Conservation (phyloP, 2,113 vertebrate genomes). For the Oncorhynchus kisutch region DNA sequence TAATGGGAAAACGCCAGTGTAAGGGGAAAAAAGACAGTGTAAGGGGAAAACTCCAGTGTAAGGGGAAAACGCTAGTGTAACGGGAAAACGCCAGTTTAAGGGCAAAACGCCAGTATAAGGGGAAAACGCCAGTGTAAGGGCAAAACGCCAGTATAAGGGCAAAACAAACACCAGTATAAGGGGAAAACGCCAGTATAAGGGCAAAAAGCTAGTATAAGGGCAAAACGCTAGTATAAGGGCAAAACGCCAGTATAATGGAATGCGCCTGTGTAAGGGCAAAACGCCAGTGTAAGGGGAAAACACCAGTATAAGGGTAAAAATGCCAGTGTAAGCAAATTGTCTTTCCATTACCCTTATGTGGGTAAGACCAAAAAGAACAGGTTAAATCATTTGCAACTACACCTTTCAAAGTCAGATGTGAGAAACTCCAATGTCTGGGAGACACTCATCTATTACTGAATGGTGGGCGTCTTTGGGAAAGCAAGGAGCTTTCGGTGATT, state of each 20-base stretch:
- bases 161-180: not conserved
- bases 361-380: not conserved
- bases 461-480: too few species aligned
- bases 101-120: not conserved
- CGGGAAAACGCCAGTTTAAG: too few species aligned
- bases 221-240: too few species aligned
- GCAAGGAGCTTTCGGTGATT: not conserved
- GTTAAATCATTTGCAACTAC: too few species aligned
- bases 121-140: not conserved
- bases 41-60: not conserved
- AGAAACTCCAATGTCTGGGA: too few species aligned
- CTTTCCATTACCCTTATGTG: not conserved
- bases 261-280: not conserved
- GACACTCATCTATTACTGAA: too few species aligned
- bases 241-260: slow-evolving; percentile 9
- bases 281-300: too few species aligned
- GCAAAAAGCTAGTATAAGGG: too few species aligned
- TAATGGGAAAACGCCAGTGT: not conserved
- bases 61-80: not conserved
- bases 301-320: slow-evolving; percentile 9
- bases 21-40: not conserved
- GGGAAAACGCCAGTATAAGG: not conserved
- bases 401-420: too few species aligned
- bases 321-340: not conserved
- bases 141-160: too few species aligned